Evolutionary conservation across 1,140 invertebrate genomes (phyloP).

Genomic region (Temnothorax curvispinosus): DNA sequence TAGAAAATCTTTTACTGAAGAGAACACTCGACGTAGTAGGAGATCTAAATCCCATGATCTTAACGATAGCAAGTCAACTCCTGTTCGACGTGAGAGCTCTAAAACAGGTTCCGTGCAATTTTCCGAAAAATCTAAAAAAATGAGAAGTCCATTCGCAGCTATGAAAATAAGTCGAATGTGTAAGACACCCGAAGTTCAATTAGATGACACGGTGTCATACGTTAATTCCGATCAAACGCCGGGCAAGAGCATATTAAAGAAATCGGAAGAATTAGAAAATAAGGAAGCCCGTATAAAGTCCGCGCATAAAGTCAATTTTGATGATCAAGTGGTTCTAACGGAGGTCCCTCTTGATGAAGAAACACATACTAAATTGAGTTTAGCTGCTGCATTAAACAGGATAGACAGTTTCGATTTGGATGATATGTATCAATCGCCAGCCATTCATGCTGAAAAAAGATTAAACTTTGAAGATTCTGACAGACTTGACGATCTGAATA

Average conservation of each 20-base stretch:
- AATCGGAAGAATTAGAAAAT: conserved; percentile 55
- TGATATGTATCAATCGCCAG: background rate
- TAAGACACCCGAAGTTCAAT: conserved; percentile 79
- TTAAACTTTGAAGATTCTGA: conserved; percentile 75
- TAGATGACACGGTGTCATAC: conserved; percentile 79
- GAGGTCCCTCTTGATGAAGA: conserved; percentile 69
- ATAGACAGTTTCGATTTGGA: conserved; percentile 70
- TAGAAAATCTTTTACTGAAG: background rate
- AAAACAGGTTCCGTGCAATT: conserved; percentile 42
- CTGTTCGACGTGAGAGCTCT: background rate
- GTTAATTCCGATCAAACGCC: conserved; percentile 82
- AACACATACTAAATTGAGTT: conserved; percentile 35
- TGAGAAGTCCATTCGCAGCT: conserved; percentile 72
- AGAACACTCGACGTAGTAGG: background rate
- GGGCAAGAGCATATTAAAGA: conserved; percentile 81
- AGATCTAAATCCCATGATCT: background rate
- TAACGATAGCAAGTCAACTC: background rate
- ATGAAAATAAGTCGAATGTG: conserved; percentile 78
- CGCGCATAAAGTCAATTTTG: conserved; percentile 70
- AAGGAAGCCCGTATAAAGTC: conserved; percentile 64
- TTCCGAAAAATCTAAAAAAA: conserved; percentile 50
- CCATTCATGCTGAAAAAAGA: conserved; percentile 66
- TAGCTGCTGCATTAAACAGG: conserved; percentile 61
- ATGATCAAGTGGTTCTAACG: conserved; percentile 64
- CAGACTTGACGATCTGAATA: conserved; percentile 16